These are phyloP conservation scores for Drosophila merina DNA, from an alignment of 2,888 invertebrate species.

Conservation along the genomic window DNA sequence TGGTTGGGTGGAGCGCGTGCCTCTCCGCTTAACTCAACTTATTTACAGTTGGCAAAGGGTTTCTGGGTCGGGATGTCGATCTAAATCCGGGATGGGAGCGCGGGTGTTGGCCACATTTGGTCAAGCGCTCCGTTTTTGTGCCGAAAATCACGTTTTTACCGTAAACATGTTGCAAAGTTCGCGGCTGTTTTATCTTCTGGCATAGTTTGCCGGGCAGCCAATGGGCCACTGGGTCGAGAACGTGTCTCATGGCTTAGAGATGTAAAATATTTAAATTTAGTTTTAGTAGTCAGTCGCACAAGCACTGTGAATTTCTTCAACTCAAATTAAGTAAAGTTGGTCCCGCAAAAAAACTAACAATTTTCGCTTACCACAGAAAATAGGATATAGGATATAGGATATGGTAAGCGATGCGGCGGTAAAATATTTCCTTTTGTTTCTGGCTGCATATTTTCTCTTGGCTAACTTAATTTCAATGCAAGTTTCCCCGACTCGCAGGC, in stretches of 20 bases:
- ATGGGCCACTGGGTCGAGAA: constrained; percentile 70
- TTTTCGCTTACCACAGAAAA: neutral
- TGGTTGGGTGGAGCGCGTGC: constrained; percentile 43
- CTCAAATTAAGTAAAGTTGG: constrained; percentile 1
- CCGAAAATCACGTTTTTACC: constrained; percentile 78
- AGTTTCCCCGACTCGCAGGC: constrained; percentile 58
- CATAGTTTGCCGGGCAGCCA: constrained; percentile 49
- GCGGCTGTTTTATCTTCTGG: constrained; percentile 71
- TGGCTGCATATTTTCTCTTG: constrained; percentile 57
- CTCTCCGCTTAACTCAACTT: constrained; percentile 66
- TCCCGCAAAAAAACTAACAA: neutral
- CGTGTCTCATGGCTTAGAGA: constrained; percentile 52
- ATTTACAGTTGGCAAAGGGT: constrained; percentile 74
- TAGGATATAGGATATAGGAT: constrained; percentile 47
- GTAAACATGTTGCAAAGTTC: constrained; percentile 79
- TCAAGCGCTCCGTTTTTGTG: constrained; percentile 63
- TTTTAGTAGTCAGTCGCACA: constrained; percentile 26
- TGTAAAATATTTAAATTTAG: constrained; percentile 69
- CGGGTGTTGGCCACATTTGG: constrained; percentile 70
- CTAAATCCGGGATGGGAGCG: constrained; percentile 18
- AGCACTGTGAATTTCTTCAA: neutral
- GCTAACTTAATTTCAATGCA: constrained; percentile 76
- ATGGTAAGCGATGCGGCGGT: constrained; percentile 48
- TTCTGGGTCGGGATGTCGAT: constrained; percentile 9
- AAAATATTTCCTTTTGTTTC: constrained; percentile 55